Percentiles rank a stretch among this genome's conserved stretches.
These are phyloP conservation scores for Sminthopsis crassicaudata DNA, from an alignment of 2,113 vertebrate genomes.

Conservation along the genomic window DNA sequence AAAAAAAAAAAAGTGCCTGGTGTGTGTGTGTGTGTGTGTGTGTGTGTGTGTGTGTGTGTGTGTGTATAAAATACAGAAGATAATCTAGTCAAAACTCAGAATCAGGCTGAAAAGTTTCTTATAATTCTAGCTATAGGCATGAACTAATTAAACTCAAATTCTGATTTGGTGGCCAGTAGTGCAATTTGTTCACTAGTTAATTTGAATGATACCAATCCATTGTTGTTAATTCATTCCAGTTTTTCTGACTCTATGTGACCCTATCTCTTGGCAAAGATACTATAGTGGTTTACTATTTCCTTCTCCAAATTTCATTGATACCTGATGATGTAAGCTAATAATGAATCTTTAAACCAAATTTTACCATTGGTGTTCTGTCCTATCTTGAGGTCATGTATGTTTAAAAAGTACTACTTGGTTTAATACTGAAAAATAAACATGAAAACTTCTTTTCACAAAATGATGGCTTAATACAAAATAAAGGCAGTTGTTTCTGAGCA, in stretches of 20 bases:
- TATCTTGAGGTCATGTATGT: background rate
- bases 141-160: background rate
- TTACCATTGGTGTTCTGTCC: background rate
- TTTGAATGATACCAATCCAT: background rate
- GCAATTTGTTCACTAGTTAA: background rate
- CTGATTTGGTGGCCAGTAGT: background rate
- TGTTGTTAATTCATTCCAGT: no score
- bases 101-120: background rate
- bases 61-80: background rate
- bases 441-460: background rate
- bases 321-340: background rate
- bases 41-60: no score
- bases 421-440: background rate
- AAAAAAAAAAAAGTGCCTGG: no score
- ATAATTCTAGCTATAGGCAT: background rate
- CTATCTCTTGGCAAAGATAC: no score
- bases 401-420: background rate
- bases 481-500: background rate
- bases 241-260: no score
- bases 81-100: background rate
- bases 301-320: no score
- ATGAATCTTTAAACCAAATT: background rate
- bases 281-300: no score
- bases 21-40: no score
- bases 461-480: background rate